phyloP scores from a whole-genome alignment of 2,113 vertebrate genomes.

The Xiphorhynchus elegans region DNA sequence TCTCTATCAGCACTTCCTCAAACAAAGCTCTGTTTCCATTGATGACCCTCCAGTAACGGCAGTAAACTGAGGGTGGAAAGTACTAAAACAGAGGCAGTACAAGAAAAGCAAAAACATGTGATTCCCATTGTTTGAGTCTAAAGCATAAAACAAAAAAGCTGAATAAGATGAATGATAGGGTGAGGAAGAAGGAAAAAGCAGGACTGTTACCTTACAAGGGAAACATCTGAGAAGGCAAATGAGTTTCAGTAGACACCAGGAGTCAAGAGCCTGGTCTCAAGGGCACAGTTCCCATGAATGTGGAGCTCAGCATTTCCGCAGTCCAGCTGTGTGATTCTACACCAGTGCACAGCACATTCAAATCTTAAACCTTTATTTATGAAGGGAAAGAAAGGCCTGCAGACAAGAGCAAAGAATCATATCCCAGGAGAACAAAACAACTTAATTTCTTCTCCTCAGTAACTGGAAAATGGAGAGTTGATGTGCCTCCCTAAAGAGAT shows the following conservation, averaged over 20 bases:
- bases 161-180: background rate
- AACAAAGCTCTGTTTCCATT: background rate
- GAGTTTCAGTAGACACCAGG: background rate
- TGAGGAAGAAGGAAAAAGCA: background rate
- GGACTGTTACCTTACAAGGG: slow-evolving; percentile 1
- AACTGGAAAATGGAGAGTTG: background rate
- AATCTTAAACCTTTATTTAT: background rate
- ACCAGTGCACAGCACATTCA: background rate
- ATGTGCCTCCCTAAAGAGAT: background rate
- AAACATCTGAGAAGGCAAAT: background rate
- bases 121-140: background rate
- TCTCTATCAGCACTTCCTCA: background rate
- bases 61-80: background rate
- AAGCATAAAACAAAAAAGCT: background rate
- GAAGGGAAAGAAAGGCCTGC: background rate
- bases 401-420: background rate
- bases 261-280: background rate
- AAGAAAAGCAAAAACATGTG: background rate
- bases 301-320: accelerated
- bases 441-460: background rate
- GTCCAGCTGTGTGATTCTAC: background rate
- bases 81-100: background rate
- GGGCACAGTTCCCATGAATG: background rate
- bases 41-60: background rate
- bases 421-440: background rate